Conservation (phyloP, 1,140 invertebrate genomes). For the Aphelinus atriplicis region DNA sequence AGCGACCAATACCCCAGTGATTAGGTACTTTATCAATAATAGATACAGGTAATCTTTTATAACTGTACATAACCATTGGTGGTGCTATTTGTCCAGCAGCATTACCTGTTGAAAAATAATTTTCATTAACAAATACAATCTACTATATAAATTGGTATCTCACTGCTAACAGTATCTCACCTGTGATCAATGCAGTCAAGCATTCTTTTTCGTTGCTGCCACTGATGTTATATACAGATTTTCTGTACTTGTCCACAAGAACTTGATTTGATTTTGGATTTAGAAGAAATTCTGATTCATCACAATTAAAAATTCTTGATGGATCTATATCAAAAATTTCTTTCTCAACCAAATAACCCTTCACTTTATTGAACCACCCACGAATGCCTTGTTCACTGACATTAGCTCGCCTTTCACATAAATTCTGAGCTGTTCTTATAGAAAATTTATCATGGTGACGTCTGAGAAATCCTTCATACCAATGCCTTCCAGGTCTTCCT, state of each 20-base stretch:
- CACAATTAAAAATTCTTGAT: constrained; percentile 51
- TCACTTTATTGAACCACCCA: constrained; percentile 47
- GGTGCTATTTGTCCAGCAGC: constrained; percentile 49
- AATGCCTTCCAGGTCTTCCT: constrained; percentile 47
- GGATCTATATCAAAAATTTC: constrained; percentile 41
- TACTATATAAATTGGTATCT: background rate
- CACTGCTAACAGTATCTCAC: constrained; percentile 16
- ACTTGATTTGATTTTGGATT: constrained; percentile 44
- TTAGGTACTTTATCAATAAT: constrained; percentile 45
- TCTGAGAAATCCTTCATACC: constrained; percentile 48
- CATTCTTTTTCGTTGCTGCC: constrained; percentile 45
- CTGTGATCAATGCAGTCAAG: constrained; percentile 48
- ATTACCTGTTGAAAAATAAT: constrained; percentile 25
- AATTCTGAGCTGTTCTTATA: constrained; percentile 48
- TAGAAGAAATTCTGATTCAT: constrained; percentile 46
- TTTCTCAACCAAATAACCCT: constrained; percentile 39
- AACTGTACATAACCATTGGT: constrained; percentile 55
- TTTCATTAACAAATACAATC: background rate
- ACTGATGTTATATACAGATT: constrained; percentile 52
- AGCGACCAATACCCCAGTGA: constrained; percentile 48
- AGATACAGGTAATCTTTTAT: constrained; percentile 48
- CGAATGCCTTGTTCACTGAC: constrained; percentile 44
- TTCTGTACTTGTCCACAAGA: constrained; percentile 47
- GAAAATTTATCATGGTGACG: constrained; percentile 49
- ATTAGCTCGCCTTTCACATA: constrained; percentile 44